Conservation (phyloP, 2,888 invertebrate genomes). For the Bembecia ichneumoniformis region DNA sequence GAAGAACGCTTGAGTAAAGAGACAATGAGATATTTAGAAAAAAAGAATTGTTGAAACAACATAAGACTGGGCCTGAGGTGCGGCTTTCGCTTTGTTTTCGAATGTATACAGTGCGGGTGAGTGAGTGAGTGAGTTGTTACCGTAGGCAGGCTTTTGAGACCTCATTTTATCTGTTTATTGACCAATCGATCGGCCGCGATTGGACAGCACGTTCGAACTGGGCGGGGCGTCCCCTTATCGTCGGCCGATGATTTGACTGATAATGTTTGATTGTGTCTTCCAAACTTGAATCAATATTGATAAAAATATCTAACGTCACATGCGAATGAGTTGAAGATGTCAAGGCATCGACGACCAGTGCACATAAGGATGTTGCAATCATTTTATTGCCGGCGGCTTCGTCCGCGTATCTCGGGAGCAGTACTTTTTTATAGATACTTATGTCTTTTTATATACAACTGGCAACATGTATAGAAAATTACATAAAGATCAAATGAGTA, state of each 20-base stretch:
- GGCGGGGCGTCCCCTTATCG: constrained; percentile 54
- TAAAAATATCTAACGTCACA: constrained; percentile 1
- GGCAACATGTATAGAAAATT: too few relatives aligned
- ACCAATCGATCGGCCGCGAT: constrained; percentile 59
- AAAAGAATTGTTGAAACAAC: background rate
- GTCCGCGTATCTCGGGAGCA: too few relatives aligned
- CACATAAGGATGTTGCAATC: too few relatives aligned
- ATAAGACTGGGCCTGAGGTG: background rate
- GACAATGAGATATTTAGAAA: background rate
- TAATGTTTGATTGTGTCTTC: constrained; percentile 36
- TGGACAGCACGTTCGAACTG: constrained; percentile 42
- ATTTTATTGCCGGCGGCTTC: too few relatives aligned
- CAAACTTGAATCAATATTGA: constrained; percentile 11
- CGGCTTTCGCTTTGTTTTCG: background rate
- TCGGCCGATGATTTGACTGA: constrained; percentile 32
- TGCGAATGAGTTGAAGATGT: background rate
- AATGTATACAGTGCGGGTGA: background rate
- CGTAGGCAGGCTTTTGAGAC: constrained; percentile 30
- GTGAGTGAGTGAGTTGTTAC: background rate
- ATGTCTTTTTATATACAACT: too few relatives aligned
- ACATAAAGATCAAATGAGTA: too few relatives aligned
- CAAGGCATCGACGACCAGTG: too few relatives aligned
- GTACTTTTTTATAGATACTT: too few relatives aligned
- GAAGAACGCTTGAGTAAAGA: constrained; percentile 20
- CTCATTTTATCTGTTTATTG: constrained; percentile 27